Conservation (phyloP, 2,888 invertebrate genomes). For the Linyphia triangularis region DNA sequence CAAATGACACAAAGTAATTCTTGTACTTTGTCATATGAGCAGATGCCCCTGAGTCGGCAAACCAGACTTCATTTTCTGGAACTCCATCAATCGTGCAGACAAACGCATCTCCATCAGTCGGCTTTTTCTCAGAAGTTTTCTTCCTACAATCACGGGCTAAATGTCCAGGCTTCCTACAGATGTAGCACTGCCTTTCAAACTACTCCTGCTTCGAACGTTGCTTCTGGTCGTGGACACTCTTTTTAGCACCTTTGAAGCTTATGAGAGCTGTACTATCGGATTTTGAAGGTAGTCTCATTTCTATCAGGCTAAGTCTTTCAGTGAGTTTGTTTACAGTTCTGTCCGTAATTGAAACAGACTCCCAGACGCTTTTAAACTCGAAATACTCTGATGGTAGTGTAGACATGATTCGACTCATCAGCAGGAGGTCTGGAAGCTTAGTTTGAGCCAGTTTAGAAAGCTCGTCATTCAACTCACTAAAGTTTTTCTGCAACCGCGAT, state of each 20-base stretch:
- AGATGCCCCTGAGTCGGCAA: slow-evolving; percentile 41
- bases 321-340: slow-evolving; percentile 28
- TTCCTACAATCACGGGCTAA: slow-evolving; percentile 12
- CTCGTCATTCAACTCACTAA: slow-evolving; percentile 34
- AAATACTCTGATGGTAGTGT: slow-evolving; percentile 18
- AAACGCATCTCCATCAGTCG: slow-evolving; percentile 22
- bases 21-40: slow-evolving; percentile 24
- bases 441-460: not conserved
- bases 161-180: slow-evolving; percentile 2
- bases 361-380: slow-evolving; percentile 35
- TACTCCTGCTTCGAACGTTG: not conserved
- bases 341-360: slow-evolving; percentile 4
- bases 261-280: not conserved
- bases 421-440: not conserved
- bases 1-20: not conserved
- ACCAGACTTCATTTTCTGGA: not conserved
- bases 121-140: too few relatives aligned
- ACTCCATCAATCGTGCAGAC: not conserved
- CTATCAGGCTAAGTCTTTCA: slow-evolving; percentile 14
- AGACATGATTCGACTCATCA: slow-evolving; percentile 18
- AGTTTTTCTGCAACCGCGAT: slow-evolving; percentile 22
- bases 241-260: not conserved
- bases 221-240: too few relatives aligned
- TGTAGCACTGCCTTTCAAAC: slow-evolving; percentile 5
- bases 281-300: slow-evolving; percentile 28